Conservation (phyloP, 1,140 invertebrate genomes). For the Drosophila subobscura region DNA sequence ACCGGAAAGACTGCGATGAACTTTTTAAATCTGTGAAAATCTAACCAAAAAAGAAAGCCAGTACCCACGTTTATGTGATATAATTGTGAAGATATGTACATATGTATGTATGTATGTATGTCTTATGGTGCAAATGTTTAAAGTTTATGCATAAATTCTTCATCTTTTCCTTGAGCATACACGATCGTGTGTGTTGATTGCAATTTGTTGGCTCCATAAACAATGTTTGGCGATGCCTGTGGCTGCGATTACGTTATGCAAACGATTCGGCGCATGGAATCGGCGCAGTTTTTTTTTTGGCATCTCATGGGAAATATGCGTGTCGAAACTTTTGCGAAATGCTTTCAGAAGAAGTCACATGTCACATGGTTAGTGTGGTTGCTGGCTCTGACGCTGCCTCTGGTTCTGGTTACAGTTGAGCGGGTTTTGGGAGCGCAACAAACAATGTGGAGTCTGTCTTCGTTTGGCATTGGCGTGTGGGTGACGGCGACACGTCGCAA, state of each 20-base stretch:
- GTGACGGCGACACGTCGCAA: slow-evolving; percentile 31
- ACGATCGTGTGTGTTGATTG: slow-evolving; percentile 1
- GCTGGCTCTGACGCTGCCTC: slow-evolving; percentile 7
- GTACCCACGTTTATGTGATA: too few species aligned
- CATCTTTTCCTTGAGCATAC: background rate
- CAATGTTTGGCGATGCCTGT: slow-evolving; percentile 1
- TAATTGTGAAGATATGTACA: slow-evolving; percentile 17
- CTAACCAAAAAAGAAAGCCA: slow-evolving; percentile 56
- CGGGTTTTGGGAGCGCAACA: slow-evolving; percentile 43
- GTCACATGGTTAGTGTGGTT: slow-evolving; percentile 30
- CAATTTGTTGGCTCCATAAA: slow-evolving; percentile 22
- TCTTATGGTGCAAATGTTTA: background rate
- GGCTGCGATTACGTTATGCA: slow-evolving; percentile 13
- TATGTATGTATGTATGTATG: background rate
- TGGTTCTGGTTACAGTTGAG: slow-evolving; percentile 50
- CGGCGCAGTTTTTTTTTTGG: background rate
- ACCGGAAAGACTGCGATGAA: slow-evolving; percentile 61
- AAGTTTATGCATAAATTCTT: slow-evolving; percentile 2
- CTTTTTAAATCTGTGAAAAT: slow-evolving; percentile 26
- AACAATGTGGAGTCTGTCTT: slow-evolving; percentile 25
- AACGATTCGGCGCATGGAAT: slow-evolving; percentile 1
- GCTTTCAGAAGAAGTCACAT: slow-evolving; percentile 48
- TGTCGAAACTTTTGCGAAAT: slow-evolving; percentile 47
- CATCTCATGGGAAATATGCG: slow-evolving; percentile 14
- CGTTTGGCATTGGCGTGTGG: slow-evolving; percentile 30